Conservation (phyloP, 2,113 vertebrate genomes). For the Heteronetta atricapilla region DNA sequence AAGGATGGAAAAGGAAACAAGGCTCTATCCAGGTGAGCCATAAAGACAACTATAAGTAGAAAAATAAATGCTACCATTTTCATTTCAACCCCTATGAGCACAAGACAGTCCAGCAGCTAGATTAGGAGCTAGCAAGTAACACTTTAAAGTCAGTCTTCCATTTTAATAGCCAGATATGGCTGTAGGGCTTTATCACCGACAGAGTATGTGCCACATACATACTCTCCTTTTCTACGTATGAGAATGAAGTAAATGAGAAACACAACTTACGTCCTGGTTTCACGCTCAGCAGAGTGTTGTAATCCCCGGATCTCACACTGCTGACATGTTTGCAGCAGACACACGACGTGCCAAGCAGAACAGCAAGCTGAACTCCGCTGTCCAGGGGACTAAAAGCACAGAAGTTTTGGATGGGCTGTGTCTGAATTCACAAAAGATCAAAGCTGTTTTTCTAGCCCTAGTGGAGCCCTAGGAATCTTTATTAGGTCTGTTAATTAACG, state of each 20-base stretch:
- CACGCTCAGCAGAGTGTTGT: neutral
- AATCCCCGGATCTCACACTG: neutral
- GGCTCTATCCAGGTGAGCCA: neutral
- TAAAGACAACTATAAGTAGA: neutral
- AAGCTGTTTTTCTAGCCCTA: neutral
- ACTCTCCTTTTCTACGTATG: neutral
- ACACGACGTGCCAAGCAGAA: rapidly evolving
- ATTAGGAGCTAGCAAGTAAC: neutral
- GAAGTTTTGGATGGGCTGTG: neutral
- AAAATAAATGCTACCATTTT: neutral
- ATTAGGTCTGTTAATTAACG: neutral
- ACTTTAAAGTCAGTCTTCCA: neutral
- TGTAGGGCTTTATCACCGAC: neutral
- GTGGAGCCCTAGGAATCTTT: neutral
- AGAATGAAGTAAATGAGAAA: neutral
- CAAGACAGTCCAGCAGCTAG: neutral
- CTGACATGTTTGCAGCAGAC: rapidly evolving
- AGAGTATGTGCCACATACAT: rapidly evolving
- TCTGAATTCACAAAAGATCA: neutral
- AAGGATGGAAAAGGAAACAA: neutral
- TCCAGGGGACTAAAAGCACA: neutral
- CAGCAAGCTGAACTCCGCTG: neutral
- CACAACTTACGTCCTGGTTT: neutral
- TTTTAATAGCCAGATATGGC: neutral
- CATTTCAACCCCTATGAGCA: neutral